phyloP scores from a whole-genome alignment of 2,797 vertebrate species.

The Sebastes hubbsi region DNA sequence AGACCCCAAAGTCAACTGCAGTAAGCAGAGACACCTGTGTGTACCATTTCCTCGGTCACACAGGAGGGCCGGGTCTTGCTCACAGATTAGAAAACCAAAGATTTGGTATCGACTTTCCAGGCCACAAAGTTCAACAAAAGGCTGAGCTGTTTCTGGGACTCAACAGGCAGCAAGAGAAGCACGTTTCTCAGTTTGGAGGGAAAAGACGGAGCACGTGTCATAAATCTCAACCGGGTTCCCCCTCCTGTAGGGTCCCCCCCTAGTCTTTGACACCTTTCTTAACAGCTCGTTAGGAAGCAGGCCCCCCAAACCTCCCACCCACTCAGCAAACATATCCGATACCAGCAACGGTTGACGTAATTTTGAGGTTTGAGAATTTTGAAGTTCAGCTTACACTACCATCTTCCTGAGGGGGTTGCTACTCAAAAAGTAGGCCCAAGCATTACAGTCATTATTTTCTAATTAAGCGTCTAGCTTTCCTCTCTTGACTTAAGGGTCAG shows the following conservation, averaged over 20 bases:
- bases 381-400: background rate
- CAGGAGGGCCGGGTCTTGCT: background rate
- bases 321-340: background rate
- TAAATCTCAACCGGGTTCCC: background rate
- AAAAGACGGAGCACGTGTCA: background rate
- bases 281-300: slow-evolving; percentile 5
- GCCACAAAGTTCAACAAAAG: background rate
- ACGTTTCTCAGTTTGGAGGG: background rate
- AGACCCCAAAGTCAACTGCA: background rate
- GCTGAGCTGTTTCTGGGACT: background rate
- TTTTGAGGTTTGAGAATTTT: background rate
- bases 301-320: background rate
- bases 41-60: background rate
- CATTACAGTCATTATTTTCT: slow-evolving; percentile 10
- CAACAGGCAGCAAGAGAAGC: background rate
- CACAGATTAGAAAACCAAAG: background rate
- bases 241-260: background rate
- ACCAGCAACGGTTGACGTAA: background rate
- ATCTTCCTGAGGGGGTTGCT: background rate
- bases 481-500: background rate
- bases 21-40: background rate
- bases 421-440: slow-evolving; percentile 5
- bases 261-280: background rate
- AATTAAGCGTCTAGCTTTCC: slow-evolving; percentile 4
- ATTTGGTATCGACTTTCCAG: background rate